Conservation (phyloP, 23 tunicate species). For the Trididemnum miniatum region DNA sequence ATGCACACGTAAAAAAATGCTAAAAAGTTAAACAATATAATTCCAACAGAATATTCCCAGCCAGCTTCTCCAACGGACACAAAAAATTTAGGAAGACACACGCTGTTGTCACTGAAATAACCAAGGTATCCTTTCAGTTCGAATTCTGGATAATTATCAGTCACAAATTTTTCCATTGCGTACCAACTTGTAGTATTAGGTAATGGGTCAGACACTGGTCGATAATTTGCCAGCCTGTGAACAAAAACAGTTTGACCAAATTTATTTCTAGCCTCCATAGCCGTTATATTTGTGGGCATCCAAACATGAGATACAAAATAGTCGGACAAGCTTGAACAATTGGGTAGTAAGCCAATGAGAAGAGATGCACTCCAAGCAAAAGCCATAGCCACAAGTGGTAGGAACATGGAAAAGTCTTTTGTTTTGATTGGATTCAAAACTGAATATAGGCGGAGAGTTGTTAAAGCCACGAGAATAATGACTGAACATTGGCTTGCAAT, state of each 20-base stretch:
- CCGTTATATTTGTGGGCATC: constrained; percentile 47
- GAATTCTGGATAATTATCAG: constrained; percentile 39
- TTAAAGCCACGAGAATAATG: constrained; percentile 48
- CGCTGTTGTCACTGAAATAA: constrained; percentile 82
- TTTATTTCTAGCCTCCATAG: constrained; percentile 12
- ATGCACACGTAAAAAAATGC: constrained; percentile 61
- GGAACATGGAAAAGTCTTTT: constrained; percentile 22
- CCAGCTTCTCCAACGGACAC: constrained; percentile 67
- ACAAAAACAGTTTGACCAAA: constrained; percentile 15
- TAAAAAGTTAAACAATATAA: constrained; percentile 69
- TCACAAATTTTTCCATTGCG: constrained; percentile 24
- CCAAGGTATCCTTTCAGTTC: constrained; percentile 50
- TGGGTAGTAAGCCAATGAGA: constrained; percentile 39
- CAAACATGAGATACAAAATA: constrained; percentile 51
- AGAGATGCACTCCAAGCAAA: constrained; percentile 53
- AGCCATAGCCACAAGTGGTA: constrained; percentile 30
- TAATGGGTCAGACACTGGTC: neutral
- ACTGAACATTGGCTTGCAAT: constrained; percentile 77
- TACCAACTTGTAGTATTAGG: constrained; percentile 23
- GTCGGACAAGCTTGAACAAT: neutral
- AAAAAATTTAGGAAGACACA: constrained; percentile 76
- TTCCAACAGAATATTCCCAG: constrained; percentile 71
- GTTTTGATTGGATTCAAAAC: constrained; percentile 61
- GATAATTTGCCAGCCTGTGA: constrained; percentile 24
- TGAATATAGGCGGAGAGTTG: constrained; percentile 63